These are phyloP conservation scores for Triplophysa yarkandensis DNA, from an alignment of 2,797 vertebrate species.

Conservation along the genomic window DNA sequence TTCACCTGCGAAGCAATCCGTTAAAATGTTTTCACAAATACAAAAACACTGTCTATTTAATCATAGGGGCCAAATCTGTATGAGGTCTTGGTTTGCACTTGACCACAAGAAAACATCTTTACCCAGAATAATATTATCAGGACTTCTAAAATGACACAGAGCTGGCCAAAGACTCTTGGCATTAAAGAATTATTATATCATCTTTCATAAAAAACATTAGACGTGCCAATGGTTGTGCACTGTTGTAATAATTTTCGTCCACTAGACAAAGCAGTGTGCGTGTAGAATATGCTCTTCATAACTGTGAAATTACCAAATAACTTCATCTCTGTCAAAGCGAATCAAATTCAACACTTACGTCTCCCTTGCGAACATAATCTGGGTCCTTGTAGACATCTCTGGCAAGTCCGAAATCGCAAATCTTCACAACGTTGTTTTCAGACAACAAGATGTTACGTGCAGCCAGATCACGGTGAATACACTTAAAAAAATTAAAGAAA, in stretches of 20 bases:
- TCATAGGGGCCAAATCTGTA: constrained; percentile 23
- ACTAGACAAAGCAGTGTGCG: constrained; percentile 33
- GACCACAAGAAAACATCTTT: constrained; percentile 44
- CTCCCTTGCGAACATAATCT: constrained; percentile 93
- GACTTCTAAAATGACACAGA: constrained; percentile 41
- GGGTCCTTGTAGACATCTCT: constrained; percentile 94
- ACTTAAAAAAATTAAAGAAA: constrained; percentile 69
- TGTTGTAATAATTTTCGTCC: constrained; percentile 35
- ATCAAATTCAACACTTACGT: constrained; percentile 76
- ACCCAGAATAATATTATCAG: constrained; percentile 52
- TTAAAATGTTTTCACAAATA: constrained; percentile 4
- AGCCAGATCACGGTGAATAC: constrained; percentile 91
- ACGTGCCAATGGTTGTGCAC: constrained; percentile 12
- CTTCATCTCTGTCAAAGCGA: neutral
- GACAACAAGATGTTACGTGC: constrained; percentile 91
- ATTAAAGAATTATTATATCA: constrained; percentile 32
- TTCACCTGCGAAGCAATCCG: constrained; percentile 30
- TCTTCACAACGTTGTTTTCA: constrained; percentile 95
- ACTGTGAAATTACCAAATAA: neutral
- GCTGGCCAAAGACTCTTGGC: constrained; percentile 46
- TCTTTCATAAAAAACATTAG: constrained; percentile 31
- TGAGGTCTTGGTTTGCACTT: constrained; percentile 30
- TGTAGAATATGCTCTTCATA: neutral
- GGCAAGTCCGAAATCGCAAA: constrained; percentile 93
- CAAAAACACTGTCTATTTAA: constrained; percentile 26